Percentiles rank a stretch among this genome's conserved stretches.
Evolutionary conservation across 2,888 invertebrate species (phyloP).

Genomic region (Dromius quadrimaculatus): DNA sequence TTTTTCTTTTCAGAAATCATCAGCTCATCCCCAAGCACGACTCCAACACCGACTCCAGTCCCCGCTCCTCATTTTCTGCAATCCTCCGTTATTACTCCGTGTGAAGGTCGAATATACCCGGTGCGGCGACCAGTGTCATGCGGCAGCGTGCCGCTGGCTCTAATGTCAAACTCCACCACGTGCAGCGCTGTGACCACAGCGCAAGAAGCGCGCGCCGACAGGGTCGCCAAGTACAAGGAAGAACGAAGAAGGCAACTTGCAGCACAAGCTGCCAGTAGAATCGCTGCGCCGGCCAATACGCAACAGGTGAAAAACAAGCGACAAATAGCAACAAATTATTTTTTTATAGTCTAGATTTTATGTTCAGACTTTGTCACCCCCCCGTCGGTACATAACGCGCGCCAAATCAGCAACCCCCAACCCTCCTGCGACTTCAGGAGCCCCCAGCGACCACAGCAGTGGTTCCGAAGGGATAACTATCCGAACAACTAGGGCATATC

Average conservation of each 20-base stretch:
- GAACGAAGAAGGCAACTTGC: conserved; percentile 78
- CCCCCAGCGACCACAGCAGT: conserved; percentile 55
- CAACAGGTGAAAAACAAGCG: background rate
- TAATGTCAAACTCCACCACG: conserved; percentile 33
- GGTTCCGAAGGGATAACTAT: conserved; percentile 67
- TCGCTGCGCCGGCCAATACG: no score
- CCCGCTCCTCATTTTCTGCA: no score
- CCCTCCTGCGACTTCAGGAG: conserved; percentile 58
- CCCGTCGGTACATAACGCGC: conserved; percentile 56
- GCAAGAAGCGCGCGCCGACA: conserved; percentile 65
- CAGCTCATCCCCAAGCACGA: conserved; percentile 9
- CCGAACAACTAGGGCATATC: conserved; percentile 79
- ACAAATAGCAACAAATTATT: background rate
- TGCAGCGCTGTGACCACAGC: conserved; percentile 24
- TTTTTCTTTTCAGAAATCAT: conserved; percentile 5
- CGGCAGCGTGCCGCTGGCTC: conserved; percentile 46
- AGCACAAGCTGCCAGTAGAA: conserved; percentile 63
- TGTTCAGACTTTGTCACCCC: conserved; percentile 17
- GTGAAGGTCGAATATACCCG: conserved; percentile 4
- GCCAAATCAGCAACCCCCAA: conserved; percentile 61
- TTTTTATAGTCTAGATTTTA: no score
- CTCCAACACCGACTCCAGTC: background rate
- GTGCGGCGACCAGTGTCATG: conserved; percentile 46
- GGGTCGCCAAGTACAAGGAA: conserved; percentile 79
- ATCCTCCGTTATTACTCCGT: background rate